These are phyloP conservation scores for Spilosoma lubricipeda DNA, from an alignment of 2,888 invertebrate genomes.

Conservation along the genomic window DNA sequence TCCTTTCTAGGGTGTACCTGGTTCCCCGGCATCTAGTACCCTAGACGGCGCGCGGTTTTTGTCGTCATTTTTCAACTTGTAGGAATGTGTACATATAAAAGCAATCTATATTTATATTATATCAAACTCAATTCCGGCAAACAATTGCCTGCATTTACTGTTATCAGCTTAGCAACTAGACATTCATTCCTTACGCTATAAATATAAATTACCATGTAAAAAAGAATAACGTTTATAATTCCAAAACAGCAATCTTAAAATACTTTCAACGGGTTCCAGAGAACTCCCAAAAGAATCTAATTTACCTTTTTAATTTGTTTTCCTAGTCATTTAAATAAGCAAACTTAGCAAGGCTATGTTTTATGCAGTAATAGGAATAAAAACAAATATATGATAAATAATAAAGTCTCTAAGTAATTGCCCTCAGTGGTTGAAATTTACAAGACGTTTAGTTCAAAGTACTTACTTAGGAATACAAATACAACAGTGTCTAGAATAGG, in stretches of 20 bases:
- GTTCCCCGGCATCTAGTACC: too few relatives aligned
- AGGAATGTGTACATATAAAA: too few relatives aligned
- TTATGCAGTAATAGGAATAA: slow-evolving; percentile 29
- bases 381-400: slow-evolving; percentile 40
- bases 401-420: slow-evolving; percentile 50
- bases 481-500: not conserved
- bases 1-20: too few relatives aligned
- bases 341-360: slow-evolving; percentile 3
- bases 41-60: too few relatives aligned
- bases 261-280: not conserved
- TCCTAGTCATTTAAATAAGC: slow-evolving; percentile 5
- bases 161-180: not conserved
- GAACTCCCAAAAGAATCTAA: slow-evolving; percentile 2
- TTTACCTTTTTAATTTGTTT: slow-evolving; percentile 10
- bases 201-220: not conserved
- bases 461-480: slow-evolving; percentile 5
- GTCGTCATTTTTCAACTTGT: too few relatives aligned
- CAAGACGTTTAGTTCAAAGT: slow-evolving; percentile 36
- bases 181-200: not conserved
- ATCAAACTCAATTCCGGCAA: not conserved
- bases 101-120: not conserved
- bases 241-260: not conserved
- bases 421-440: slow-evolving; percentile 45
- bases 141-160: not conserved
- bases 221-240: not conserved